These are phyloP conservation scores for Gadopsis marmoratus DNA, from an alignment of 2,797 vertebrate genomes.

Conservation along the genomic window DNA sequence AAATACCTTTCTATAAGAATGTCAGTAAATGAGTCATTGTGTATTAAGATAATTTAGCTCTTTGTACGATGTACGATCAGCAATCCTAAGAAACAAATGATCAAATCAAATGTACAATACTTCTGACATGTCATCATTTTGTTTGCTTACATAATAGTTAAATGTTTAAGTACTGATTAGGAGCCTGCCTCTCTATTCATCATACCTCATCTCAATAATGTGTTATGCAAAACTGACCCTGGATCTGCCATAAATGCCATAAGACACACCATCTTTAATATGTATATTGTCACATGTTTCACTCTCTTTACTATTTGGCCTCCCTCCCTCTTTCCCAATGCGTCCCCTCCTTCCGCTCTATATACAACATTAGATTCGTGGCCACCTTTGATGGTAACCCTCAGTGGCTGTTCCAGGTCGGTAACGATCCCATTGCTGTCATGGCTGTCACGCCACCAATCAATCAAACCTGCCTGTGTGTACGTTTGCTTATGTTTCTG, in stretches of 20 bases:
- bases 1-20: neutral
- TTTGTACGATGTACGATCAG: neutral
- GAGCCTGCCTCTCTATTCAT: neutral
- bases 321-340: constrained; percentile 3
- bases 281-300: neutral
- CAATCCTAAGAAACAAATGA: neutral
- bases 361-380: constrained; percentile 11
- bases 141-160: neutral
- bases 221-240: neutral
- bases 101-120: neutral
- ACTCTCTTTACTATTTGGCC: neutral
- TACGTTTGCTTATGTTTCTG: constrained; percentile 21
- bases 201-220: neutral
- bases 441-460: constrained; percentile 71
- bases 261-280: no score
- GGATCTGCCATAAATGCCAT: neutral
- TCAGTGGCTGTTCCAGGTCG: constrained; percentile 52
- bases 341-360: constrained; percentile 1
- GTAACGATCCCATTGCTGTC: constrained; percentile 70
- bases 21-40: neutral
- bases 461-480: constrained; percentile 67
- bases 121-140: neutral
- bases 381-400: constrained; percentile 60
- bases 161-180: neutral
- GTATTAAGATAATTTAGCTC: neutral